phyloP scores from a whole-genome alignment of 1,140 invertebrate genomes.

The Brachystomella parvula region DNA sequence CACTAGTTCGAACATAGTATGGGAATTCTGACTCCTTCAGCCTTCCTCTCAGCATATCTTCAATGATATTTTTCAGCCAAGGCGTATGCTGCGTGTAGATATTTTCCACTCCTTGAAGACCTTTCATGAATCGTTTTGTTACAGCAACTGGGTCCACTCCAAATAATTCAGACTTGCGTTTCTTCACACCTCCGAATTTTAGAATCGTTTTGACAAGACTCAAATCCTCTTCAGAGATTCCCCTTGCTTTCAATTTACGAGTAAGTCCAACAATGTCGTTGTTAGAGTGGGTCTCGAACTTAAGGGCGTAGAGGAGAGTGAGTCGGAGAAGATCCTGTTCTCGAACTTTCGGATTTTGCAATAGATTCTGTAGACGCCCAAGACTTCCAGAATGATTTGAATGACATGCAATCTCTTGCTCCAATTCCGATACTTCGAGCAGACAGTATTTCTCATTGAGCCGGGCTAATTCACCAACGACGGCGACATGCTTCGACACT shows the following conservation, averaged over 20 bases:
- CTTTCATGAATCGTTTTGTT: conserved; percentile 46
- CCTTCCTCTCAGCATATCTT: conserved; percentile 80
- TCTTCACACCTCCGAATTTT: conserved; percentile 33
- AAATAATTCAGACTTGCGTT: conserved; percentile 34
- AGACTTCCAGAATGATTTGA: conserved; percentile 82
- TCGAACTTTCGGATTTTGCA: conserved; percentile 61
- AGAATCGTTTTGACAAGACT: conserved; percentile 24
- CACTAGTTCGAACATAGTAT: conserved; percentile 50
- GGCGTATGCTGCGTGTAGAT: conserved; percentile 94
- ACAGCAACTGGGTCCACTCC: conserved; percentile 31
- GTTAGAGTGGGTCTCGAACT: conserved; percentile 81
- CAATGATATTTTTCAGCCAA: conserved; percentile 70
- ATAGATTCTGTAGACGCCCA: conserved; percentile 61
- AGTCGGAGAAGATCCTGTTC: conserved; percentile 75
- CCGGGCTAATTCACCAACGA: conserved; percentile 87
- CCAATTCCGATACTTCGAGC: conserved; percentile 87
- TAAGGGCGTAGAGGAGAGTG: conserved; percentile 84
- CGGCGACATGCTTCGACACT: conserved; percentile 91
- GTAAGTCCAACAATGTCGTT: conserved; percentile 70
- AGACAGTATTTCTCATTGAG: conserved; percentile 69
- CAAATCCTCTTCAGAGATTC: conserved; percentile 47
- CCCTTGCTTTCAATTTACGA: conserved; percentile 62
- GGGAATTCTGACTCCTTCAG: conserved; percentile 75
- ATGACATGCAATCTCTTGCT: conserved; percentile 91
- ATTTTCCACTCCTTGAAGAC: conserved; percentile 88